Evolutionary conservation across 2,113 vertebrate species (phyloP), one percentile per base, ranked within the genome.

Genomic region (Oxygymnocypris stewartii): DNA sequence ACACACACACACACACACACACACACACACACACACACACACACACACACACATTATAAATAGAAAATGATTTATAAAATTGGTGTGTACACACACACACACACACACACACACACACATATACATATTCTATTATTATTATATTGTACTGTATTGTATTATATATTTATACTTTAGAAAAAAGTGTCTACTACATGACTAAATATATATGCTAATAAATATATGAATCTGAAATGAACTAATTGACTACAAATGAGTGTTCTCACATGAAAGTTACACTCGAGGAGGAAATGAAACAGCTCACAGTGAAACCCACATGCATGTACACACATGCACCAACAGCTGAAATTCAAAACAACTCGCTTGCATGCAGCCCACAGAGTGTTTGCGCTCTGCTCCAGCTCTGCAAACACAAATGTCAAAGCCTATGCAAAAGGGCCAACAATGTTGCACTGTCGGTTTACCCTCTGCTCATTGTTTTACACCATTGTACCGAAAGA

Each of bases 261-360:
- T 83, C 31, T 37, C 28, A 82, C n/a, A 67, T 67, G 18, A 79
- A 31, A 49, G 23, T 80, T 44, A 79, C 44, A 3, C 28, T 67
- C 31, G 3, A 82, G 85, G n/a, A 87, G 85, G 85, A 87, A 87
- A 76, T 82, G 79, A 84, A 77, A 81, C 74, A 47, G 35, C 47
- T 76, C 40, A 25, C 57, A 79, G 74, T 73, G 59, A 79, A 84
- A 87, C 59, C 81, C 86, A 79, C 82, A 87, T 77, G 4, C 79
- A 25, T 37, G 82, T 47, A 28, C 37, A 76, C 28, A 59, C 81
- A 63, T 25, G 28, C 86, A 54, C 59, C 28, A 44, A 59, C 86
- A 84, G 75, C 74, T 54, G 79, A 88, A 74, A 76, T 35, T 51
- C 63, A 85, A 61, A 86, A 69, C 76, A 79, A 77, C 28, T 20